A percentile compares a stretch with the other conserved stretches of the same genome.
These are phyloP conservation scores for Cephus pulcher DNA, from an alignment of 2,888 invertebrate species.

Conservation along the genomic window DNA sequence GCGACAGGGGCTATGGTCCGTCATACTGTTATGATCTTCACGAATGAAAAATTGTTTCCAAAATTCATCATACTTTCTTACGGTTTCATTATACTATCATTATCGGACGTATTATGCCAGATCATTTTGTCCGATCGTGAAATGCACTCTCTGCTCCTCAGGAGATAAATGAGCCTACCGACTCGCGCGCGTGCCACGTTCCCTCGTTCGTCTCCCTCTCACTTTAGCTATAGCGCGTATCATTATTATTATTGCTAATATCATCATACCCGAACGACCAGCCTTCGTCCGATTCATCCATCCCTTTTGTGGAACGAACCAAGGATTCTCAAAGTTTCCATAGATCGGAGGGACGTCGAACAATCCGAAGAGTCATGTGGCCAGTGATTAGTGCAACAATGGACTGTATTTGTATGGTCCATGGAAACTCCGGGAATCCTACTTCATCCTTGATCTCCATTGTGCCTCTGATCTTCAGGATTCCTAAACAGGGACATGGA, in stretches of 20 bases:
- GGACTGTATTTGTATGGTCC: slow-evolving; percentile 8
- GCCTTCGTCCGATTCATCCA: not conserved
- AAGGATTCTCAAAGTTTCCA: not conserved
- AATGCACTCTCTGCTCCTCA: not conserved
- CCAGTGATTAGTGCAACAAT: slow-evolving; percentile 23
- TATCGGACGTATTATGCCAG: not conserved
- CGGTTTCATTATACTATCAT: not conserved
- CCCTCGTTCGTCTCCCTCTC: slow-evolving; percentile 4
- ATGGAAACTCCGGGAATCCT: not conserved
- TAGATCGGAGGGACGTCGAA: not conserved
- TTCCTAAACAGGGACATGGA: not conserved
- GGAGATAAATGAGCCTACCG: slow-evolving; percentile 16
- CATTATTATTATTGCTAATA: not conserved
- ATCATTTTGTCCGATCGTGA: slow-evolving; percentile 7
- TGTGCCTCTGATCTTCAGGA: not conserved
- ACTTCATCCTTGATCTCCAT: not conserved
- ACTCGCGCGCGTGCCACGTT: slow-evolving; percentile 19
- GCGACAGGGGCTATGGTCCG: not conserved
- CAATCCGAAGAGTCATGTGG: slow-evolving; percentile 22
- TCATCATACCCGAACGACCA: not conserved
- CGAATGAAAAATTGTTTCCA: not conserved
- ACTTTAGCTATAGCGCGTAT: not conserved
- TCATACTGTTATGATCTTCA: not conserved
- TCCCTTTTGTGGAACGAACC: not conserved
- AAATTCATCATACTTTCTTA: not conserved